Base-by-base conservation (phyloP, 2,113 vertebrate genomes). In the Ctenodactylus gundi region DNA sequence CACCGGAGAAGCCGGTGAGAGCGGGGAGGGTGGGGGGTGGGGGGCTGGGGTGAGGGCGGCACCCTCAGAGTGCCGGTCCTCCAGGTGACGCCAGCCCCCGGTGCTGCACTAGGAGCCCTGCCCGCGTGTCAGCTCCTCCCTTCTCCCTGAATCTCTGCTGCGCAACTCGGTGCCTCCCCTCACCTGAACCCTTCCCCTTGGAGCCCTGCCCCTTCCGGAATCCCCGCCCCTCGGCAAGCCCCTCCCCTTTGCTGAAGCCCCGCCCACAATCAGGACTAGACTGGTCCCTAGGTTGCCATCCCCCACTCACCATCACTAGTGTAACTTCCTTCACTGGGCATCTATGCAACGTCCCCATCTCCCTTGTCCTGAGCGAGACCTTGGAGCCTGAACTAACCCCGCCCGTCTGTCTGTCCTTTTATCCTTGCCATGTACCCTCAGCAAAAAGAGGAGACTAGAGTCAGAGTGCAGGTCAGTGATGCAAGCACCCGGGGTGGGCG, bases 1-100 rank as follows among this genome's bases (percentile, higher is more conserved):
- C 99, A 98, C 94, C 98, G 99, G 93, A 98, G 99, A 95, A 99
- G 98, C 96, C 99, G 99, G 99, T 99, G 98, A 99, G 99, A 98
- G 88, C 62, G 31, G 34, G 4, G 57, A 77, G 15, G 90, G 44
- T 23, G 9, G 23, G 23, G 44, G 36, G 70, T 2, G 3, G n/a
- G 78, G 11, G 57, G 46, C 36, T 12, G 15, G 57, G 23, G 15
- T 2, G 8, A 29, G 1, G 75, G 31, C 49, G 12, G 31, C 49
- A 9, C 27, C 68, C 60, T 41, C 10, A n/a, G 78, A 51, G 64
- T n/a, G 41, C 41, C 49, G 11, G 25, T 34, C 83, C 49, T 62
- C 20, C 83, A 31, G 8, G 21, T 58, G 68, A 44, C 39, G n/a
- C 44, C 39, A n/a, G n/a, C 44, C 39, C 29, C 27, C 3, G 3